These are phyloP conservation scores for Julus scanicus DNA, from an alignment of 2,888 invertebrate species.

Conservation along the genomic window DNA sequence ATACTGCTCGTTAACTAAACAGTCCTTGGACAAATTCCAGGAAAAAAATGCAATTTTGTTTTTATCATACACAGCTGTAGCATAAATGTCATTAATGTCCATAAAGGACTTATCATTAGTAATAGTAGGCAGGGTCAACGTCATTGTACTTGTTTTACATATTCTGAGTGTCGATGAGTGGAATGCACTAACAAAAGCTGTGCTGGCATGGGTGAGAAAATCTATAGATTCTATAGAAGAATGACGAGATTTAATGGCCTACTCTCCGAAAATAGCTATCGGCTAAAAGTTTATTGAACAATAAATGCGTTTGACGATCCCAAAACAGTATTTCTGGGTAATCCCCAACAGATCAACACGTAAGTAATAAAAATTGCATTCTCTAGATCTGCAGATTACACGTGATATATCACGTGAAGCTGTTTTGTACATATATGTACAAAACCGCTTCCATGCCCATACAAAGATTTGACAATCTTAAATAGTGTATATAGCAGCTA, in stretches of 20 bases:
- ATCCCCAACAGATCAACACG: neutral
- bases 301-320: conserved; percentile 1
- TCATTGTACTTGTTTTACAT: no score
- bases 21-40: no score
- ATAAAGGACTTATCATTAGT: no score
- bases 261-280: neutral
- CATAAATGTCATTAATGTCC: no score
- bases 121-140: no score
- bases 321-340: neutral
- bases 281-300: neutral
- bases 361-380: neutral
- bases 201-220: no score
- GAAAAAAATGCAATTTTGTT: no score
- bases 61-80: no score
- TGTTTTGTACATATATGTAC: neutral
- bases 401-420: neutral
- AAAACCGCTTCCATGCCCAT: neutral
- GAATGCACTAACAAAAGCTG: no score
- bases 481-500: neutral
- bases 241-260: neutral
- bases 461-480: neutral
- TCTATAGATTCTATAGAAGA: no score
- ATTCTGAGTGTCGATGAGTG: no score
- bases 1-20: no score
- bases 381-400: neutral